Base-by-base conservation (phyloP, 2,888 invertebrate genomes). In the Ceramica pisi region DNA sequence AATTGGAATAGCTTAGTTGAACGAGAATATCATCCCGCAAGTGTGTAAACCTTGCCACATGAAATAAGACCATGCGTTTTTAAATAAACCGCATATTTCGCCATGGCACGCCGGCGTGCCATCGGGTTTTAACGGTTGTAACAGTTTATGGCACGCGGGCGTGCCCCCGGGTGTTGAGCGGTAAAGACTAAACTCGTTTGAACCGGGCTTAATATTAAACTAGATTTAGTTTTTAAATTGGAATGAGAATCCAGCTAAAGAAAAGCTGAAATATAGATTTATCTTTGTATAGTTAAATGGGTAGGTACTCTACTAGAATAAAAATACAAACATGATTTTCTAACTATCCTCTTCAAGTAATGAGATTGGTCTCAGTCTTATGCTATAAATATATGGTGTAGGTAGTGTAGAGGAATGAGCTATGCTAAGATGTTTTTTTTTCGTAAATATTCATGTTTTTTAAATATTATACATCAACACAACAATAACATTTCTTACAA, bases 311-410 rank as follows among this genome's bases (percentile, higher is more conserved):
- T 63, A 67, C 71, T 78, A 81, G 67, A 76, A 80, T 75, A 85
- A 81, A 78, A 85, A 76, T 83, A 86, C 78, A 85, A 83, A 85
- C 72, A 82, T 64, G 77, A 79, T 72, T 73, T 73, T 71, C 71
- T 82, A 81, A 71, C 76, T 81, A 82, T 71, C 64, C 67, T 79
- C 66, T 59, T 67, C 63, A 69, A 78, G 62, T 77, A 71, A 80
- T 90, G 91, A 92, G 91, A 91, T 93, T 93, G 93, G 91, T 92
- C 91, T 93, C 94, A 94, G 94, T 94, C 93, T 94, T 94, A 93
- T 90, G 63, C 92, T 93, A 92, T 90, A 75, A 48, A 73, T 75
- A 78, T 82, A 76, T 72, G 71, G 56, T 68, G 65, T 70, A 56
- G 74, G 65, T 71, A 59, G 72, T 82, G 80, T 79, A 74, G 63